Evolutionary conservation across 2,113 vertebrate species (phyloP).

Genomic region (Nycticorax nycticorax): DNA sequence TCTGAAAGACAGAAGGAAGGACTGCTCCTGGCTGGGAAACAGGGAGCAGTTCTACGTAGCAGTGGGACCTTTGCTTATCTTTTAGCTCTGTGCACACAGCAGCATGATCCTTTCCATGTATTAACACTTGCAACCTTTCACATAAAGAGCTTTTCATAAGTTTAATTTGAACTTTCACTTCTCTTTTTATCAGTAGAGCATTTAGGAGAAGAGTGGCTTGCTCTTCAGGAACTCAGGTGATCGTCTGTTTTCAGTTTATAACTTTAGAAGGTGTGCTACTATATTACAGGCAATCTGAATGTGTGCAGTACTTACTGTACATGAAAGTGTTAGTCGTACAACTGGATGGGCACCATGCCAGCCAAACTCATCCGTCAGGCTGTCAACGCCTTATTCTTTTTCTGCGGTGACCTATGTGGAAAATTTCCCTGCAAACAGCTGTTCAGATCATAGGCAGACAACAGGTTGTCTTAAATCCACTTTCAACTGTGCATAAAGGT

Average conservation of each 20-base stretch:
- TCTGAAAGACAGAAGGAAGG: neutral
- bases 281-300: neutral
- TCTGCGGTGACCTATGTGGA: neutral
- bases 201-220: neutral
- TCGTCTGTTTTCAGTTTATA: neutral
- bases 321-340: neutral
- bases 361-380: conserved; percentile 14
- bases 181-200: neutral
- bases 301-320: neutral
- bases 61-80: neutral
- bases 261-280: neutral
- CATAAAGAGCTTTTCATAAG: neutral
- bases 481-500: neutral
- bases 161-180: neutral
- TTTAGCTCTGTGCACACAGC: neutral
- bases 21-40: neutral
- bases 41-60: neutral
- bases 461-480: conserved; percentile 10
- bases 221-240: neutral
- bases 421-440: conserved; percentile 34
- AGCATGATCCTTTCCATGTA: neutral
- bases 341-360: neutral
- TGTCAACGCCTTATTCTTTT: conserved; percentile 42
- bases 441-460: neutral
- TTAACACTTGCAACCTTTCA: neutral